Base-by-base conservation (phyloP, 2,797 vertebrate species). In the Nyctibius grandis region DNA sequence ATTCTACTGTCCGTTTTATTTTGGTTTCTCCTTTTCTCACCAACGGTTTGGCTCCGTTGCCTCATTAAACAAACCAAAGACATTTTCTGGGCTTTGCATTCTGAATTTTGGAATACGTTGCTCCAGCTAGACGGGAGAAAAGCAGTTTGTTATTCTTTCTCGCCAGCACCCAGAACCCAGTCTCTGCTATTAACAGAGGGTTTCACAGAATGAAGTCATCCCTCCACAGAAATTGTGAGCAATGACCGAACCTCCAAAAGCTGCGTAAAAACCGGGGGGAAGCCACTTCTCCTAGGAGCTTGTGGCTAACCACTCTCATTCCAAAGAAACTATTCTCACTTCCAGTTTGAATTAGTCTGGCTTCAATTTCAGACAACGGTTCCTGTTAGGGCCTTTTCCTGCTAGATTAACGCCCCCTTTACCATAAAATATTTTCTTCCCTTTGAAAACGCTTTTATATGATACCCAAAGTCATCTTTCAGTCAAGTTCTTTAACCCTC, bases 241-340 rank as follows among this genome's bases (percentile, higher is more conserved):
- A n/a, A 73, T 4, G 18, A 29, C 36, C 2, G 11, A 9, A 54
- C 73, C 77, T 72, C 31, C 80, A 33, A 65, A 54, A 81, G 53
- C 86, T 18, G 70, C 1, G 5, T 31, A 45, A 85, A 36, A 31
- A 8, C 3, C 0, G 19, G 40, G 34, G 12, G 42, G 76, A 54
- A 75, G 51, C 21, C 44, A 12, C 73, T 23, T 61, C 89, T 76
- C 8, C 67, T 6, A 28, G 22, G 15, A 75, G 51, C 21, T 19
- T 90, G 94, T 63, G 95, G 89, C 48, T 85, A 96, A 64, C 75
- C 84, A 50, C 65, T 17, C 67, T 93, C 91, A 76, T 88, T 86
- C 72, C 93, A 40, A 53, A 82, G 73, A 70, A 88, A 9, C 69
- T 91, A 36, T 73, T 75, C 90, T 91, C 88, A 75, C 92, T 95